These are phyloP conservation scores for Drosophila sproati DNA, from an alignment of 1,140 invertebrate species.

Conservation along the genomic window DNA sequence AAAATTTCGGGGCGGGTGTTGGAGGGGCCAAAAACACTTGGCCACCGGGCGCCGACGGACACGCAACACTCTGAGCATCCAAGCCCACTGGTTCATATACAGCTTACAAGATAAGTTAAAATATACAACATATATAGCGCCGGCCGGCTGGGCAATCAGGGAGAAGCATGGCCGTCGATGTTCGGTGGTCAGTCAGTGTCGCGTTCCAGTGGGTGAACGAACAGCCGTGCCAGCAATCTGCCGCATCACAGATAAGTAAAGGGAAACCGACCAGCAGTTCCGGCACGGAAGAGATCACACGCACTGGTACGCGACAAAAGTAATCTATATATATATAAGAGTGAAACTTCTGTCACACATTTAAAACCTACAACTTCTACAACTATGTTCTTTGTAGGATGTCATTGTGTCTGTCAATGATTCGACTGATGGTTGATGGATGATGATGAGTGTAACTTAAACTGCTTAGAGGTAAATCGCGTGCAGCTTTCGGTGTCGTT, in stretches of 20 bases:
- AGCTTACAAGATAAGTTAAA: conserved; percentile 62
- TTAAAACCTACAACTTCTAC: conserved; percentile 56
- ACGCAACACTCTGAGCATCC: conserved; percentile 56
- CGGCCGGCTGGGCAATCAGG: conserved; percentile 38
- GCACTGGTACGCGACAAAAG: conserved; percentile 38
- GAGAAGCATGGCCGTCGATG: conserved; percentile 47
- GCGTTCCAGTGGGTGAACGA: not conserved
- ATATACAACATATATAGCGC: conserved; percentile 58
- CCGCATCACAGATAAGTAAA: conserved; percentile 58
- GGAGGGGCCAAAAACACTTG: conserved; percentile 37
- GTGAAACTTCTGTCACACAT: conserved; percentile 70
- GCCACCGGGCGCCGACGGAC: conserved; percentile 55
- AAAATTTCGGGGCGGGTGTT: conserved; percentile 34
- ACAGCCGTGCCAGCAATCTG: conserved; percentile 33
- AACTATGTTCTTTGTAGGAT: not conserved
- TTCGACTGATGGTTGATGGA: conserved; percentile 38
- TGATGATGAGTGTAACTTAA: conserved; percentile 64
- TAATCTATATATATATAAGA: conserved; percentile 20
- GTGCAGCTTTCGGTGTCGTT: conserved; percentile 15
- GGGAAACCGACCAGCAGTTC: conserved; percentile 73
- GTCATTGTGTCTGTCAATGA: conserved; percentile 50
- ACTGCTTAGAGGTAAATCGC: conserved; percentile 59
- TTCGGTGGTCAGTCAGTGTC: conserved; percentile 31
- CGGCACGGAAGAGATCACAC: conserved; percentile 21
- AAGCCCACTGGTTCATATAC: conserved; percentile 35